Conservation (phyloP, 1,140 invertebrate species). For the Hycleus cichorii region DNA sequence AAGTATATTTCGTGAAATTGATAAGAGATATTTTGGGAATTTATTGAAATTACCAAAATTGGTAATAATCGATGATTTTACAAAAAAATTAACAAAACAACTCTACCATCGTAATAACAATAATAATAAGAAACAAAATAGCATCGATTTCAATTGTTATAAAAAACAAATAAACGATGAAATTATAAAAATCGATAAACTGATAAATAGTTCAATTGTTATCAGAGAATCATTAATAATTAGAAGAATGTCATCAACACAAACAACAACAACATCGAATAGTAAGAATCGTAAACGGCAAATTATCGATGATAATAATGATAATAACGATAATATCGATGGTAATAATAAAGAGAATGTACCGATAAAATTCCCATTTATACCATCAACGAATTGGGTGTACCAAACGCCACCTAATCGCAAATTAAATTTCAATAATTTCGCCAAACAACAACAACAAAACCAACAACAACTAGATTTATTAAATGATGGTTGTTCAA, state of each 20-base stretch:
- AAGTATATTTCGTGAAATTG: constrained; percentile 19
- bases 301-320: not conserved
- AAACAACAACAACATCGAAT: not conserved
- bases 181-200: constrained; percentile 13
- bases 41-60: not conserved
- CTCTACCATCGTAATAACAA: not conserved
- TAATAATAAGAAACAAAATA: no score
- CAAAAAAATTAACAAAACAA: not conserved
- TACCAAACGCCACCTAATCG: constrained; percentile 11
- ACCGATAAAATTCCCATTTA: constrained; percentile 3
- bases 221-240: not conserved
- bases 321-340: not conserved
- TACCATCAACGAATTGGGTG: constrained; percentile 17
- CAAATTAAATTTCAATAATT: not conserved
- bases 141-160: not conserved
- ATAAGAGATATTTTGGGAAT: constrained; percentile 2
- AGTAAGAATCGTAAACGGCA: constrained; percentile 2
- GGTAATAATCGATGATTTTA: not conserved
- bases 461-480: no score
- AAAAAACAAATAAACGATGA: constrained; percentile 3
- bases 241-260: not conserved
- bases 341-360: constrained; percentile 7
- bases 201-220: not conserved
- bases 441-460: no score
- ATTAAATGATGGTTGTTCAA: not conserved